phyloP scores from a whole-genome alignment of 2,113 vertebrate species.

The Salminus brasiliensis region DNA sequence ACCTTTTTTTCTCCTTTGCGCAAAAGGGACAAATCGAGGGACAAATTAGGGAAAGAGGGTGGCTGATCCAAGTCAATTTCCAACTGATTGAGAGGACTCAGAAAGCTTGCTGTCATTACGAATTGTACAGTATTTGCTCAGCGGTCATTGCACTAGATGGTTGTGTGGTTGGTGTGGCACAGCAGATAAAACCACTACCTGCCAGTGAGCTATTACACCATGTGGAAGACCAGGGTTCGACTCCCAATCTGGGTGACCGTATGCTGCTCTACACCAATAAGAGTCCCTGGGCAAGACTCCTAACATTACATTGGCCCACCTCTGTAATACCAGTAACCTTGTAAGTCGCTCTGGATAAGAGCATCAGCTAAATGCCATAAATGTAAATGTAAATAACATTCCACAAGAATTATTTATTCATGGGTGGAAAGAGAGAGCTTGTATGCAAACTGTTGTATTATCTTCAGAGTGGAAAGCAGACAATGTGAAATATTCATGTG shows the following conservation, averaged over 20 bases:
- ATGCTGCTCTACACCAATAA: no score
- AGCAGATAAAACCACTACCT: no score
- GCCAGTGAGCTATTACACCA: no score
- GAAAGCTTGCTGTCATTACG: not conserved
- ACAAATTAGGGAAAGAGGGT: constrained; percentile 32
- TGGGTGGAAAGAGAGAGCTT: not conserved
- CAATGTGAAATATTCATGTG: constrained; percentile 1
- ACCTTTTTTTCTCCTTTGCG: constrained; percentile 53
- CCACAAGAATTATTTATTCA: not conserved
- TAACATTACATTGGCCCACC: no score
- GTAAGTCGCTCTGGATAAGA: no score
- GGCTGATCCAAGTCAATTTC: constrained; percentile 11
- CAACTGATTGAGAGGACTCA: constrained; percentile 13
- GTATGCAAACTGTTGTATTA: not conserved
- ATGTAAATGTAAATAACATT: not conserved
- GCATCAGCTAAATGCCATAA: no score
- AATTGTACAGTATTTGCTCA: not conserved
- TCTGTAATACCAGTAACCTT: no score
- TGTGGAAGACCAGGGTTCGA: no score
- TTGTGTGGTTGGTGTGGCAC: no score
- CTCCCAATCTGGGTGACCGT: no score
- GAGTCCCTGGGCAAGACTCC: no score
- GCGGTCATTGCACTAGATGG: not conserved
- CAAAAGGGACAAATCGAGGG: constrained; percentile 44
- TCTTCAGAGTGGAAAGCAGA: not conserved